Evolutionary conservation across 92 coral and sea anemone species (phyloP).

Genomic region (Chrysogorgia sp.): DNA sequence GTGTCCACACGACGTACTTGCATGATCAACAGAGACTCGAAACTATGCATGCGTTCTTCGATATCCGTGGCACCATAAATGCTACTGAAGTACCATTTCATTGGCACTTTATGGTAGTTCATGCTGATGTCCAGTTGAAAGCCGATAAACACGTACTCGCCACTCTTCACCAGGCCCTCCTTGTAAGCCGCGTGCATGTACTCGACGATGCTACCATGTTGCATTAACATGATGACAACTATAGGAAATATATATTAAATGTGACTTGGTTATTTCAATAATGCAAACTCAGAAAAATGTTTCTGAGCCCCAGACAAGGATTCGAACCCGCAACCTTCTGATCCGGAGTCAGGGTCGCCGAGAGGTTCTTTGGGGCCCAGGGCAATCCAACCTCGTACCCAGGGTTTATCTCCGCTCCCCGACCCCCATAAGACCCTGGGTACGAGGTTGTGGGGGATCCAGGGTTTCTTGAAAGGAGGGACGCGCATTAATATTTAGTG

Average conservation of each 20-base stretch:
- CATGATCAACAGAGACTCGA: constrained; percentile 46
- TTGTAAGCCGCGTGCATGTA: constrained; percentile 57
- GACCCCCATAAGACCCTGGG: no score
- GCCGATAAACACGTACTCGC: constrained; percentile 69
- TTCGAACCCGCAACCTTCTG: no score
- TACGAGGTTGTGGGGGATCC: no score
- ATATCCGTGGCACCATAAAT: not conserved
- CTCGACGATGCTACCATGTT: constrained; percentile 45
- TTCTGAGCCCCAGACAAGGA: no score
- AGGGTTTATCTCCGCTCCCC: no score
- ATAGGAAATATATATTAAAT: not conserved
- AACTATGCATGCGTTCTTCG: constrained; percentile 13
- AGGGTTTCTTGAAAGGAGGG: no score
- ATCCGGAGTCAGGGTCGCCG: no score
- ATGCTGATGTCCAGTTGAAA: constrained; percentile 55
- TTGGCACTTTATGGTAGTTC: not conserved
- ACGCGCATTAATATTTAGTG: no score
- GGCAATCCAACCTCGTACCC: no score
- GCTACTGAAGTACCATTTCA: constrained; percentile 27
- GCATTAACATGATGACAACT: constrained; percentile 72
- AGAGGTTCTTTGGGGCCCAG: no score
- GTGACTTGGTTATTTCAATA: not conserved
- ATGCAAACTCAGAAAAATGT: not conserved
- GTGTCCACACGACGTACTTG: constrained; percentile 14
- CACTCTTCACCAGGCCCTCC: constrained; percentile 65